Conservation (phyloP, 2,113 vertebrate genomes). For the Hippolais icterina region DNA sequence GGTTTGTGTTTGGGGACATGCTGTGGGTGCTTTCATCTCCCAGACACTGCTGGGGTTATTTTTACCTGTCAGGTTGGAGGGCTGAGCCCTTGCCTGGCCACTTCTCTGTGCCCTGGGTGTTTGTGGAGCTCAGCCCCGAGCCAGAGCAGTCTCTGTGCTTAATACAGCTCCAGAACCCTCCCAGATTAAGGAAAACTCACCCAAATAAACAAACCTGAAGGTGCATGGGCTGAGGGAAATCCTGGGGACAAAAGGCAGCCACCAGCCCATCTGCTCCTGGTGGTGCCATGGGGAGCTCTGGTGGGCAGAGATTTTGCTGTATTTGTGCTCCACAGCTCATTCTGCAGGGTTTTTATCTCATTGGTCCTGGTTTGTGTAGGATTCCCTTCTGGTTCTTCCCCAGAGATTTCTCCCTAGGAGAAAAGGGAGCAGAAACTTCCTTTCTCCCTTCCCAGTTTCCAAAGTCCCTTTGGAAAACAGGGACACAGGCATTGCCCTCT, state of each 20-base stretch:
- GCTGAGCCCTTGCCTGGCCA: background rate
- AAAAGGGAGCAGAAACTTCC: background rate
- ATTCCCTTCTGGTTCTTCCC: background rate
- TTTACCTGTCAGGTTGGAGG: background rate
- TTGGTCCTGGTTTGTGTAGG: background rate
- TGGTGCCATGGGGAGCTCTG: accelerated
- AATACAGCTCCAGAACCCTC: background rate
- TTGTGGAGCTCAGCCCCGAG: background rate
- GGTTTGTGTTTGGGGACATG: background rate
- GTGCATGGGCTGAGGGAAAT: background rate
- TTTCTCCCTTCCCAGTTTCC: background rate
- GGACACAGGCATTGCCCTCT: background rate
- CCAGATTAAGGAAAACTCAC: background rate
- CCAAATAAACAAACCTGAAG: background rate
- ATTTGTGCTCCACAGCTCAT: accelerated
- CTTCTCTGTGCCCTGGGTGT: background rate
- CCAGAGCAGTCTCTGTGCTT: background rate
- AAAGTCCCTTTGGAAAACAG: accelerated
- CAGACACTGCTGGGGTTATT: background rate
- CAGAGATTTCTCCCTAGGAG: background rate
- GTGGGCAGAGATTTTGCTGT: background rate
- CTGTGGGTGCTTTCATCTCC: slow-evolving; percentile 29
- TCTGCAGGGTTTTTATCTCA: background rate
- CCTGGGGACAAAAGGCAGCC: background rate
- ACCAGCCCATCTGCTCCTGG: background rate